phyloP scores from a whole-genome alignment of 1,140 invertebrate species.

The Aphaenogaster rudis region DNA sequence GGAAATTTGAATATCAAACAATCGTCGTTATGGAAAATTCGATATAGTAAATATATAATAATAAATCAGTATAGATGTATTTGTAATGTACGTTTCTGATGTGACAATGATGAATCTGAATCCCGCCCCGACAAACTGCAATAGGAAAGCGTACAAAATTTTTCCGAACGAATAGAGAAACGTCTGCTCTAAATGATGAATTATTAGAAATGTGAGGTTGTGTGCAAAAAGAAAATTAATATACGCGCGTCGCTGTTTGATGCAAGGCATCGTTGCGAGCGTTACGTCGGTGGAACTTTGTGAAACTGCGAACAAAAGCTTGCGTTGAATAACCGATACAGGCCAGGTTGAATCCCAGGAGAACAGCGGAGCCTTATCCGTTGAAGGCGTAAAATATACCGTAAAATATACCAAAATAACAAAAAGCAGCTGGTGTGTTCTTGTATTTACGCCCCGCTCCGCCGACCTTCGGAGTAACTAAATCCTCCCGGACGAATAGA shows the following conservation, averaged over 20 bases:
- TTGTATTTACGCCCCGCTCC: constrained; percentile 50
- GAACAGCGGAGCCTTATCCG: neutral
- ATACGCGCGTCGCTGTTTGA: constrained; percentile 31
- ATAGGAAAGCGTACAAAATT: constrained; percentile 7
- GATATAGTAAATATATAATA: neutral
- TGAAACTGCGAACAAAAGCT: constrained; percentile 32
- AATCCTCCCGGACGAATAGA: constrained; percentile 66
- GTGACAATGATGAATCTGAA: constrained; percentile 52
- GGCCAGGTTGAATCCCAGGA: constrained; percentile 7
- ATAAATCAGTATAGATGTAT: neutral
- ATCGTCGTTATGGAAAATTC: neutral
- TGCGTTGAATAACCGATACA: constrained; percentile 40
- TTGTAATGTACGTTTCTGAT: constrained; percentile 3
- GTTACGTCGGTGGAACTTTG: constrained; percentile 37
- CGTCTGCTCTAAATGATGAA: constrained; percentile 50
- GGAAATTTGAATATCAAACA: neutral
- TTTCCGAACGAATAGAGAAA: constrained; percentile 36
- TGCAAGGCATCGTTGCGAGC: neutral
- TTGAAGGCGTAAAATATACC: constrained; percentile 38
- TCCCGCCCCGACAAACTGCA: neutral
- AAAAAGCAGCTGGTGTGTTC: constrained; percentile 16
- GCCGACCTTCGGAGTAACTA: constrained; percentile 60
- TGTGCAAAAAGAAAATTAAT: constrained; percentile 47
- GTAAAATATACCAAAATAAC: constrained; percentile 23
- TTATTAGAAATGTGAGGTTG: constrained; percentile 24